Evolutionary conservation across 2,113 vertebrate species (phyloP).

Genomic region (Leiothrix lutea): DNA sequence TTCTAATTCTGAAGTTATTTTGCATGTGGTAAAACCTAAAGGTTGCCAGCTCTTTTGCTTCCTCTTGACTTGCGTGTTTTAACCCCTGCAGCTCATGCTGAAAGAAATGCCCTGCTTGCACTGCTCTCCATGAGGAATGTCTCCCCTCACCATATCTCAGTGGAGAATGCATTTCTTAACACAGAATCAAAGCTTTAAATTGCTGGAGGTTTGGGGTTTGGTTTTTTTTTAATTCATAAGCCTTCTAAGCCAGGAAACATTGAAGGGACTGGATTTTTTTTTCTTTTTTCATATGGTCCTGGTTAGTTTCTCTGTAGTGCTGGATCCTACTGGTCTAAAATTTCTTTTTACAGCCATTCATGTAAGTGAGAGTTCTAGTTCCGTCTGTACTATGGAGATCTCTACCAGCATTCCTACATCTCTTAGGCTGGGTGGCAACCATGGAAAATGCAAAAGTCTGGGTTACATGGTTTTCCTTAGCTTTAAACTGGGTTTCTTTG

Average conservation of each 20-base stretch:
- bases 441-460: neutral
- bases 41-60: neutral
- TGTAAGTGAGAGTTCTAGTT: neutral
- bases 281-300: neutral
- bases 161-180: neutral
- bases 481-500: neutral
- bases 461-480: fast-evolving
- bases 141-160: fast-evolving
- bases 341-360: neutral
- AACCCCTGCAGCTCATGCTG: neutral
- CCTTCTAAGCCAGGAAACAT: neutral
- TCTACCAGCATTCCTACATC: neutral
- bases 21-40: neutral
- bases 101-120: neutral
- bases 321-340: neutral
- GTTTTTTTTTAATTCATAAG: neutral
- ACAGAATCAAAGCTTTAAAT: neutral
- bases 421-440: neutral
- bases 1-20: neutral
- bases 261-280: neutral
- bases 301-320: neutral
- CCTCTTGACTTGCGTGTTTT: neutral
- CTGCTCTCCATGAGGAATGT: fast-evolving
- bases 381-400: neutral
- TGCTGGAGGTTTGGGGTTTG: neutral